Evolutionary conservation across 2,888 invertebrate species (phyloP).

Genomic region (Andrena haemorrhoa): DNA sequence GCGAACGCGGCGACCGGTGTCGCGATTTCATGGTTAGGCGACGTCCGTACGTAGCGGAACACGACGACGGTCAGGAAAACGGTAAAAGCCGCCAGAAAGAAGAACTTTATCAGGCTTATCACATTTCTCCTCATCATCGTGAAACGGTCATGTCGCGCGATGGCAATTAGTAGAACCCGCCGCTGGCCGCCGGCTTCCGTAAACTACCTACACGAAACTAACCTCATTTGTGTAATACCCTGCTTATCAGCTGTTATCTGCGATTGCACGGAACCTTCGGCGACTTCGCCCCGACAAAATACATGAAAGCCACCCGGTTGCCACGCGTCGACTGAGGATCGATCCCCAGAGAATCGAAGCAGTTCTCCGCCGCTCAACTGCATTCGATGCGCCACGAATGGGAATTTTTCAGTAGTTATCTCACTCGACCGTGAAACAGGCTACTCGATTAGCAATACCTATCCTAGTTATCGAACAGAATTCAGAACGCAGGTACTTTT

Average conservation of each 20-base stretch:
- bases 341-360: constrained; percentile 44
- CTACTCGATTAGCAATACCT: too few species aligned
- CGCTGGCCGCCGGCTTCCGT: constrained; percentile 27
- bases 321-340: constrained; percentile 59
- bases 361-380: constrained; percentile 17
- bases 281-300: constrained; percentile 6
- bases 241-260: constrained; percentile 58
- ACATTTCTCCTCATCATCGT: constrained; percentile 83
- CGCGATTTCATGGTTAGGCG: constrained; percentile 61
- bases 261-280: not conserved
- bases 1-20: constrained; percentile 51
- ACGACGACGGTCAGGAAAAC: constrained; percentile 81
- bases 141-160: constrained; percentile 61
- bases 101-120: constrained; percentile 82
- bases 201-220: constrained; percentile 45
- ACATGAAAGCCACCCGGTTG: constrained; percentile 35
- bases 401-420: too few species aligned
- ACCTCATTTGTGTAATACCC: constrained; percentile 45
- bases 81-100: constrained; percentile 78
- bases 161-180: constrained; percentile 17
- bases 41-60: constrained; percentile 79
- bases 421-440: too few species aligned
- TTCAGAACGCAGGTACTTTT: too few species aligned
- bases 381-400: constrained; percentile 6
- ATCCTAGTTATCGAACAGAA: too few species aligned